Base-by-base conservation (phyloP, 2,888 invertebrate genomes). In the Drosophila trichaetosa region DNA sequence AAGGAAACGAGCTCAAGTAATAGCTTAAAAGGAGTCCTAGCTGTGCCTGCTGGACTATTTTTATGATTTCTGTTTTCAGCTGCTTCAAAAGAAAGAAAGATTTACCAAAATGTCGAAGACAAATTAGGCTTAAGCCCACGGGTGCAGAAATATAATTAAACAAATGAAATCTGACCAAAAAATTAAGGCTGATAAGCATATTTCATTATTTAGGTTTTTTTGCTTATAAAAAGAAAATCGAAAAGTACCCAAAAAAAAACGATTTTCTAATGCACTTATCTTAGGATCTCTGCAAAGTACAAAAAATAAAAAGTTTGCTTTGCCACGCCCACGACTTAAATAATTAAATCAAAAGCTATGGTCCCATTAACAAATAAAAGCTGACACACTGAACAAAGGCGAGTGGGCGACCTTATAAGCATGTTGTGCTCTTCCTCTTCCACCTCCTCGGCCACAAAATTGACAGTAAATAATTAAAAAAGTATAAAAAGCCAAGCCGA, bases 381-480 rank as follows among this genome's bases (percentile, higher is more conserved):
- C 60, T 54, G 61, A 68, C 36, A 68, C 56, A 36, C 65, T 61
- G 56, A 48, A 46, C 54, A 42, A 54, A 21, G 42, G 24, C 16
- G 34, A 61, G 80, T 78, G 63, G 71, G 71, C 60, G 64, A 48
- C n/a, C 24, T 51, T 40, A 51, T 51, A 5, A 13, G 6, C 31
- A n/a, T 60, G 10, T 33, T 21, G 51, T 24, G 33, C 21, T 27
- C 4, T 36, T 31, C 1, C 48, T 46, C 31, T 53, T 49, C 18
- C 18, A 3, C 42, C 54, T 38, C 16, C 40, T 42, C 46, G 34
- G 40, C 42, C 53, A 65, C 34, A 31, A 42, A 46, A 46, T 34
- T 67, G 66, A 79, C 75, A 75, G 64, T 61, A 33, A 80, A 76
- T 75, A 71, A 80, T 75, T 76, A 75, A 68, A 66, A 65, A 29